A percentile compares a stretch with the other conserved stretches of the same genome.
phyloP scores from a whole-genome alignment of 2,888 invertebrate genomes.

The Heliconius hortense region DNA sequence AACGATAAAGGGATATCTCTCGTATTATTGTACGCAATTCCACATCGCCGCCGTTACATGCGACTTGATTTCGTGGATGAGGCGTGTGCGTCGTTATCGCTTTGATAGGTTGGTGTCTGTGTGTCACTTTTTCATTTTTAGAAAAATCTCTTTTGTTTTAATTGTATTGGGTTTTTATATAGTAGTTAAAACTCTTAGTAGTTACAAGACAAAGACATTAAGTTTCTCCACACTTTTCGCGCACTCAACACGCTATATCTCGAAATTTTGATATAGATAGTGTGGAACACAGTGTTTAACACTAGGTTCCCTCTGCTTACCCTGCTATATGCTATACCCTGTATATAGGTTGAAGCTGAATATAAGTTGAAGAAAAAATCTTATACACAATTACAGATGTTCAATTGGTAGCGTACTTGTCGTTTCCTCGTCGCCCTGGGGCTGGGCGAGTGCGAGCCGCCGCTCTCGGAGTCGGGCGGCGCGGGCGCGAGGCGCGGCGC shows the following conservation, averaged over 20 bases:
- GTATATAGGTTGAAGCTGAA: neutral
- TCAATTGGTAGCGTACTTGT: conserved; percentile 77
- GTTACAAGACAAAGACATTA: too few species aligned
- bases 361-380: neutral
- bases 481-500: conserved; percentile 60
- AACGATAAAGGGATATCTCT: too few species aligned
- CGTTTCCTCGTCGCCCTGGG: conserved; percentile 90
- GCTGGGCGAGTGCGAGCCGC: conserved; percentile 93
- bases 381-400: neutral
- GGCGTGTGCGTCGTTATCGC: too few species aligned
- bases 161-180: too few species aligned
- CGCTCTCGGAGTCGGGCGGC: conserved; percentile 91
- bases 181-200: too few species aligned
- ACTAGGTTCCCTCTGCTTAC: neutral
- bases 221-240: neutral
- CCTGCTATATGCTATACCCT: neutral
- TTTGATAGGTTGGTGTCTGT: too few species aligned
- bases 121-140: too few species aligned
- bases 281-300: neutral
- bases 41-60: too few species aligned
- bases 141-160: too few species aligned
- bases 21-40: too few species aligned
- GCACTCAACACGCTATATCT: neutral
- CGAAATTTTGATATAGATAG: neutral
- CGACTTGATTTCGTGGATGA: too few species aligned